Conservation (phyloP, 2,797 vertebrate species). For the Podarcis lilfordi region DNA sequence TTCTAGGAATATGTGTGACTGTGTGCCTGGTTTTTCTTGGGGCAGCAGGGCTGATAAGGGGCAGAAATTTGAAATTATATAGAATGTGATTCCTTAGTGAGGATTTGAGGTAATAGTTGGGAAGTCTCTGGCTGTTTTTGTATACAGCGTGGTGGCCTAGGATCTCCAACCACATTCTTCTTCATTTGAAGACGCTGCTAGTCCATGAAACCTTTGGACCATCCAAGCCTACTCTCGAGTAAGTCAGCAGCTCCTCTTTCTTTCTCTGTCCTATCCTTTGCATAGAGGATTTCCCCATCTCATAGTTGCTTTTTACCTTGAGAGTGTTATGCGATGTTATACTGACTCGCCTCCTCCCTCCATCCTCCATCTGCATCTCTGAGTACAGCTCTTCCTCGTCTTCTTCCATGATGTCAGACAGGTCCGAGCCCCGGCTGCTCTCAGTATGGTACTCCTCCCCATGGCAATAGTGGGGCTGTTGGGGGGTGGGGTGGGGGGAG, state of each 20-base stretch:
- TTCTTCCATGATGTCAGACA: constrained; percentile 98
- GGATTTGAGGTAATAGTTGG: background rate
- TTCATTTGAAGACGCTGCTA: background rate
- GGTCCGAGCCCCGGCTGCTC: constrained; percentile 95
- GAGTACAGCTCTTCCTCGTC: constrained; percentile 98
- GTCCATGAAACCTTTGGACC: background rate
- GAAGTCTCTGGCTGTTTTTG: background rate
- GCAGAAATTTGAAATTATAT: background rate
- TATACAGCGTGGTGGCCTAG: background rate
- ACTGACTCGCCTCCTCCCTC: constrained; percentile 86
- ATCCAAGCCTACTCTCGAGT: too few species aligned
- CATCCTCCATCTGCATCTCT: constrained; percentile 97
- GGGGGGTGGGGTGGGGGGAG: background rate
- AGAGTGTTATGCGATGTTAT: constrained; percentile 91
- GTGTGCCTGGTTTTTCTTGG: background rate
- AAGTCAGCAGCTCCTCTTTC: background rate
- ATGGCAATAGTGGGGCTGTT: constrained; percentile 87
- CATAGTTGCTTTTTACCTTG: constrained; percentile 84
- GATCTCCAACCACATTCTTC: background rate
- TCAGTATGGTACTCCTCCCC: constrained; percentile 96
- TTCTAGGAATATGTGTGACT: too few species aligned
- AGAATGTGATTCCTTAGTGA: background rate
- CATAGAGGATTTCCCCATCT: background rate
- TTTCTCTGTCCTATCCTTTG: too few species aligned
- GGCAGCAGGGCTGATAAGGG: too few species aligned